Evolutionary conservation across 2,888 invertebrate species (phyloP).

Genomic region (Pterostichus niger): DNA sequence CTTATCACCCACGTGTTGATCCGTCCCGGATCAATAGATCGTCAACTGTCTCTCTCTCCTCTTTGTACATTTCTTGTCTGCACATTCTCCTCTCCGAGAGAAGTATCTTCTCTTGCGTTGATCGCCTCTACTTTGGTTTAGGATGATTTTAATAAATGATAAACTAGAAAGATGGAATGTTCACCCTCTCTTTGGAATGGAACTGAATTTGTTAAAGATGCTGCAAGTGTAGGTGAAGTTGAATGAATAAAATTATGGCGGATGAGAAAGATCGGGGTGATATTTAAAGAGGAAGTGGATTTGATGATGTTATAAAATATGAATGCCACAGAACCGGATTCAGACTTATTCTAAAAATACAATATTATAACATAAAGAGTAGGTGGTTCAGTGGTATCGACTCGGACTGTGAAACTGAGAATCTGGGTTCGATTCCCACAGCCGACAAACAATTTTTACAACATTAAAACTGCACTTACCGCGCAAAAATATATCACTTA

Average conservation of each 20-base stretch:
- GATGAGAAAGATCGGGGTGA: neutral
- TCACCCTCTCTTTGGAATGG: neutral
- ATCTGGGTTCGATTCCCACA: too few species aligned
- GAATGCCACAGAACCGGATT: neutral
- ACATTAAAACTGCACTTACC: too few species aligned
- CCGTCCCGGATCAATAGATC: slow-evolving; percentile 37
- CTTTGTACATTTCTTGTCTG: neutral
- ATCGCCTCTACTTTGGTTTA: slow-evolving; percentile 2
- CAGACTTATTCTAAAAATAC: too few species aligned
- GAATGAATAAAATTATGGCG: slow-evolving; percentile 42
- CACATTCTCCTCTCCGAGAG: neutral
- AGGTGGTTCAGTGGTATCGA: too few species aligned
- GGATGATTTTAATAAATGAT: slow-evolving; percentile 48
- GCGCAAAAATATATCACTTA: too few species aligned
- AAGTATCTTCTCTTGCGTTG: neutral
- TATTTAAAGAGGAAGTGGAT: slow-evolving; percentile 20
- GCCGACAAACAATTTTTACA: too few species aligned
- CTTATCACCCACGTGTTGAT: slow-evolving; percentile 51
- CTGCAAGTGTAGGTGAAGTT: neutral
- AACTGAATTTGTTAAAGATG: slow-evolving; percentile 17
- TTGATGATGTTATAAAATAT: slow-evolving; percentile 43
- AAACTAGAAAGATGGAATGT: slow-evolving; percentile 14
- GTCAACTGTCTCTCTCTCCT: slow-evolving; percentile 14
- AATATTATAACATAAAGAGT: too few species aligned
- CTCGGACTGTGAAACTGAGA: too few species aligned